These are phyloP conservation scores for Mormyrus iriodes DNA, from an alignment of 2,113 vertebrate species.

Conservation along the genomic window DNA sequence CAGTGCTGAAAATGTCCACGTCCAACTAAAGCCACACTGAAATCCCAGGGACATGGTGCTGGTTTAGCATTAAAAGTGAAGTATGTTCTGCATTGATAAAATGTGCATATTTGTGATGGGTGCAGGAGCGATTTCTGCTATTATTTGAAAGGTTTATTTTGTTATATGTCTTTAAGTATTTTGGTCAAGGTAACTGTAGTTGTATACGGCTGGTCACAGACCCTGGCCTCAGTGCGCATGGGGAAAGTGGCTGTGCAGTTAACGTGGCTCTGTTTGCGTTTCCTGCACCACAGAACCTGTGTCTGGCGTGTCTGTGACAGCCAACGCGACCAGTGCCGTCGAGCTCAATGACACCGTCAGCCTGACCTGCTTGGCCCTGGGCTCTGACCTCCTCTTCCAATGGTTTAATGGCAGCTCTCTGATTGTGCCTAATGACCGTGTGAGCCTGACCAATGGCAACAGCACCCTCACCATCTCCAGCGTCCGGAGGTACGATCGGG, in stretches of 20 bases:
- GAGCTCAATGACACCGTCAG: conserved; percentile 30
- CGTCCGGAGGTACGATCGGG: conserved; percentile 13
- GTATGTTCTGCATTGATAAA: not conserved
- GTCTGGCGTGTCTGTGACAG: not conserved
- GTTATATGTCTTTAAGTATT: not conserved
- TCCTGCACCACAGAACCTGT: conserved; percentile 17
- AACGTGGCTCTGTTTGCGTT: not conserved
- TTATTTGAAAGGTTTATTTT: not conserved
- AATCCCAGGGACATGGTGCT: not conserved
- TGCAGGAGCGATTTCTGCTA: not conserved
- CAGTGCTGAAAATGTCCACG: not conserved
- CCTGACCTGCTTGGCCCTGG: conserved; percentile 10
- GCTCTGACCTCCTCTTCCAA: conserved; percentile 7
- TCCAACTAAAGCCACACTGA: not conserved
- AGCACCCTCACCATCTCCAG: conserved; percentile 14
- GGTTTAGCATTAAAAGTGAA: not conserved
- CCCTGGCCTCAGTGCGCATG: not conserved
- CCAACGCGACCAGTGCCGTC: conserved; percentile 19
- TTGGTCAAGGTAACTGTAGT: not conserved
- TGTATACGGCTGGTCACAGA: not conserved
- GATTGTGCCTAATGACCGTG: not conserved
- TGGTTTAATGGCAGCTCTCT: conserved; percentile 19
- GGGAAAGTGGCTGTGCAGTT: not conserved
- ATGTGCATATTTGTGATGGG: not conserved
- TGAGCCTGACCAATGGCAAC: conserved; percentile 15